Percentiles rank a stretch among this genome's conserved stretches.
Evolutionary conservation across 2,888 invertebrate genomes (phyloP).

Genomic region (Shargacucullia verbasci): DNA sequence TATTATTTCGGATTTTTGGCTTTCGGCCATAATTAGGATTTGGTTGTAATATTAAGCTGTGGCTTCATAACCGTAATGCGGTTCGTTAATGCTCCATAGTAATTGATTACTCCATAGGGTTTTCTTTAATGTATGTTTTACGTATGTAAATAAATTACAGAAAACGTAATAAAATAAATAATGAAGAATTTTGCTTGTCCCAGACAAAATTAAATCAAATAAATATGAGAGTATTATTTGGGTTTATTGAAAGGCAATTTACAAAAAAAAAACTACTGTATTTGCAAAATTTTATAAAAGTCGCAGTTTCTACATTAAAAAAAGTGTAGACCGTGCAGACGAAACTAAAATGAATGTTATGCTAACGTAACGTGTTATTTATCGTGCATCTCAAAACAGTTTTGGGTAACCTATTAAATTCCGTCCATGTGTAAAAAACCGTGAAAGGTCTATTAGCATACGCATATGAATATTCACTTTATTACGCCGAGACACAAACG

Average conservation of each 20-base stretch:
- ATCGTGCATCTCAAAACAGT: slow-evolving; percentile 8
- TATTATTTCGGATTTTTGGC: slow-evolving; percentile 37
- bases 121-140: slow-evolving; percentile 8
- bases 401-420: slow-evolving; percentile 12
- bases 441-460: slow-evolving; percentile 55
- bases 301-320: slow-evolving; percentile 16
- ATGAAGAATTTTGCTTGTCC: neutral
- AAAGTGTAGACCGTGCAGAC: slow-evolving; percentile 1
- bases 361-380: slow-evolving; percentile 3
- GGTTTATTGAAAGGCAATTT: too few relatives aligned
- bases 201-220: too few relatives aligned
- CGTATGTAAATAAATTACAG: neutral
- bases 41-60: slow-evolving; percentile 19
- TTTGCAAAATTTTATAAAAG: neutral
- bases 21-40: slow-evolving; percentile 29
- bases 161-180: neutral
- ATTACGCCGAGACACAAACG: slow-evolving; percentile 60
- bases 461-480: slow-evolving; percentile 73
- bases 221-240: too few relatives aligned
- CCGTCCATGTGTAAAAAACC: slow-evolving; percentile 28
- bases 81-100: slow-evolving; percentile 23
- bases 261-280: neutral
- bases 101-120: slow-evolving; percentile 43
- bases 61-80: slow-evolving; percentile 18
- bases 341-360: slow-evolving; percentile 9